phyloP scores from a whole-genome alignment of 2,888 invertebrate genomes.

The Kryphioiulus occultus region DNA sequence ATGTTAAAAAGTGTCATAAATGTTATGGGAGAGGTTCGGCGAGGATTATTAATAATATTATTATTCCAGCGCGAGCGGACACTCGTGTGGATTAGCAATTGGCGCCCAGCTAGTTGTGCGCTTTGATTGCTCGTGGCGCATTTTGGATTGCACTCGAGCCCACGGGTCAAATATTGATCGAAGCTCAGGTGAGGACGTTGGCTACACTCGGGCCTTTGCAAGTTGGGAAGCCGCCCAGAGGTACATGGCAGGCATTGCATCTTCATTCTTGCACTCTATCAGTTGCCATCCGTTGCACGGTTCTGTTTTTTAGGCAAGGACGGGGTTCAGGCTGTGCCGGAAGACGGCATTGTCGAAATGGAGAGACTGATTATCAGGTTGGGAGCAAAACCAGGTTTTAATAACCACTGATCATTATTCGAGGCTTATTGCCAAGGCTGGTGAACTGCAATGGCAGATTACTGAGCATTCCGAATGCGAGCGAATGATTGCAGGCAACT shows the following conservation, averaged over 20 bases:
- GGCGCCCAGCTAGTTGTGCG: slow-evolving; percentile 6
- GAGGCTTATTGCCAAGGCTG: slow-evolving; percentile 10
- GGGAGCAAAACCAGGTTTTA: not conserved
- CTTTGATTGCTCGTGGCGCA: not conserved
- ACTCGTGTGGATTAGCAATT: slow-evolving; percentile 1
- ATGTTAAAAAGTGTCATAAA: slow-evolving; percentile 46
- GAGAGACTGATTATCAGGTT: not conserved
- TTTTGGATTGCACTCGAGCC: slow-evolving; percentile 6
- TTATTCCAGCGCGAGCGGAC: slow-evolving; percentile 4
- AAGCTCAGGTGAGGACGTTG: slow-evolving; percentile 12
- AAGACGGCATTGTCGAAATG: slow-evolving; percentile 6
- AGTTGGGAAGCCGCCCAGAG: not conserved
- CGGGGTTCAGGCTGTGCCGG: not conserved
- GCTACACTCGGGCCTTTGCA: not conserved
- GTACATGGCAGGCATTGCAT: not conserved
- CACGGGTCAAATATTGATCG: not conserved
- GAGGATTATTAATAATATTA: slow-evolving; percentile 42
- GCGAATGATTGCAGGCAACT: not conserved
- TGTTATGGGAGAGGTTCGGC: slow-evolving; percentile 44
- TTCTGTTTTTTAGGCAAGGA: not conserved
- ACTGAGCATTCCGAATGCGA: not conserved
- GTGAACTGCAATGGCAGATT: not conserved
- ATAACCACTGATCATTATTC: not conserved
- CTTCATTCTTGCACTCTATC: not conserved
- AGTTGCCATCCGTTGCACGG: not conserved